A percentile compares a stretch with the other conserved stretches of the same genome.
phyloP scores from a whole-genome alignment of 2,888 invertebrate species.

The Cheilosia vulpina region DNA sequence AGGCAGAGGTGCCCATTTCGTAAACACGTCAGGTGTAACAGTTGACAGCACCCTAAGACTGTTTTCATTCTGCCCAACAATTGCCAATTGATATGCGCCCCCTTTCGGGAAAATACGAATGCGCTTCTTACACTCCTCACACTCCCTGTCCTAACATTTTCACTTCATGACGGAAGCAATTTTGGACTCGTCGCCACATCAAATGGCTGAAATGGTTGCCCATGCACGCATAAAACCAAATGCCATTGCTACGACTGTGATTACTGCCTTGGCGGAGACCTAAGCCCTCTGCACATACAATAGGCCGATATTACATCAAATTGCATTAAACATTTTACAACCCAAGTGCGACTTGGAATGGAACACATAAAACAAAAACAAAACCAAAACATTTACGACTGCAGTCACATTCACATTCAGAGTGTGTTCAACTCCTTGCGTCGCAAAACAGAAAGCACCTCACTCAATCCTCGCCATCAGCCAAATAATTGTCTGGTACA shows the following conservation, averaged over 20 bases:
- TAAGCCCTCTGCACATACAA: background rate
- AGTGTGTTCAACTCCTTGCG: constrained; percentile 42
- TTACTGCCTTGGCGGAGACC: constrained; percentile 44
- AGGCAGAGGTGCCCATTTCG: too few relatives aligned
- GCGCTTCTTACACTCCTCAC: too few relatives aligned
- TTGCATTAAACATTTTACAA: constrained; percentile 69
- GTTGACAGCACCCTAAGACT: too few relatives aligned
- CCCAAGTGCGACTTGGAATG: constrained; percentile 43
- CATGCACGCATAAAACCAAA: constrained; percentile 63
- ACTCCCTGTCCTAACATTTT: constrained; percentile 24
- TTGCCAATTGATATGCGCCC: too few relatives aligned
- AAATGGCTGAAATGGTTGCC: constrained; percentile 50
- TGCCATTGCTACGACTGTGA: constrained; percentile 65
- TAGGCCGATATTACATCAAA: constrained; percentile 53
- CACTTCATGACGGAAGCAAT: constrained; percentile 66
- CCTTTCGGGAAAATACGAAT: too few relatives aligned
- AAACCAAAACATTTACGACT: constrained; percentile 69
- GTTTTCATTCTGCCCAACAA: too few relatives aligned
- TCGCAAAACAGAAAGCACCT: constrained; percentile 26
- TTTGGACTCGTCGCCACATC: constrained; percentile 58
- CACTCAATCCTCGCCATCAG: constrained; percentile 15
- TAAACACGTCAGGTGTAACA: too few relatives aligned
- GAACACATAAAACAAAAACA: constrained; percentile 58
- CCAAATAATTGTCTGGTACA: constrained; percentile 54
- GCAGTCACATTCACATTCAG: constrained; percentile 12